A percentile compares a stretch with the other conserved stretches of the same genome.
Evolutionary conservation across 2,888 invertebrate genomes (phyloP).

Genomic region (Apotomis betuletana): DNA sequence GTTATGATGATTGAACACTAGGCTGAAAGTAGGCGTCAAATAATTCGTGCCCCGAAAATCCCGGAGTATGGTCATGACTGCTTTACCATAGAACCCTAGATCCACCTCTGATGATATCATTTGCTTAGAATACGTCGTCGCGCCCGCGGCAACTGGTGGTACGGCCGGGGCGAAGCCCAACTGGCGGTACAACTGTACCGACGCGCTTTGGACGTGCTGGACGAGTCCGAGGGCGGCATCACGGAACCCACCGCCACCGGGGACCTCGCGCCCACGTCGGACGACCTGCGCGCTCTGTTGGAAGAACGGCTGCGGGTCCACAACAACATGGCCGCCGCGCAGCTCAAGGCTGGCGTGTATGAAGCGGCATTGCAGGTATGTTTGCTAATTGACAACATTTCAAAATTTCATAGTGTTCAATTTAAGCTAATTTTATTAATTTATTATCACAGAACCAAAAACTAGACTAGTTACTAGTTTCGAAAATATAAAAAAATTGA

Average conservation of each 20-base stretch:
- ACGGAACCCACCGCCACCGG: slow-evolving; percentile 80
- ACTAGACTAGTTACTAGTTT: too few relatives aligned
- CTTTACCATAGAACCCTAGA: too few relatives aligned
- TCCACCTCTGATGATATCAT: too few relatives aligned
- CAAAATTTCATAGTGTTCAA: too few relatives aligned
- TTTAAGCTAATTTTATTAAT: too few relatives aligned
- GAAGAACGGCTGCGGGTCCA: slow-evolving; percentile 93
- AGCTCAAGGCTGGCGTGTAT: slow-evolving; percentile 93
- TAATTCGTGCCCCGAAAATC: too few relatives aligned
- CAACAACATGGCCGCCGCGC: slow-evolving; percentile 96
- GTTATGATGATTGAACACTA: too few relatives aligned
- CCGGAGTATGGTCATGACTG: too few relatives aligned
- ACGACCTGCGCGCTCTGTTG: slow-evolving; percentile 79
- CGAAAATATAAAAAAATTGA: too few relatives aligned
- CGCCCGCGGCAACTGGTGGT: slow-evolving; percentile 96
- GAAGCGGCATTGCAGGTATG: slow-evolving; percentile 92
- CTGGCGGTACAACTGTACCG: slow-evolving; percentile 94
- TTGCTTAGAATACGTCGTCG: slow-evolving; percentile 76
- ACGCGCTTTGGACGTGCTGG: slow-evolving; percentile 91
- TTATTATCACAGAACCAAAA: too few relatives aligned
- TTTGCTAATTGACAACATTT: too few relatives aligned
- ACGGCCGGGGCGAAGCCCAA: slow-evolving; percentile 90
- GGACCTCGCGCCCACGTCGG: slow-evolving; percentile 64
- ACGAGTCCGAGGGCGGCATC: slow-evolving; percentile 87
- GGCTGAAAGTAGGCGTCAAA: too few relatives aligned